Evolutionary conservation across 2,113 vertebrate genomes (phyloP).

Genomic region (Sorex araneus): DNA sequence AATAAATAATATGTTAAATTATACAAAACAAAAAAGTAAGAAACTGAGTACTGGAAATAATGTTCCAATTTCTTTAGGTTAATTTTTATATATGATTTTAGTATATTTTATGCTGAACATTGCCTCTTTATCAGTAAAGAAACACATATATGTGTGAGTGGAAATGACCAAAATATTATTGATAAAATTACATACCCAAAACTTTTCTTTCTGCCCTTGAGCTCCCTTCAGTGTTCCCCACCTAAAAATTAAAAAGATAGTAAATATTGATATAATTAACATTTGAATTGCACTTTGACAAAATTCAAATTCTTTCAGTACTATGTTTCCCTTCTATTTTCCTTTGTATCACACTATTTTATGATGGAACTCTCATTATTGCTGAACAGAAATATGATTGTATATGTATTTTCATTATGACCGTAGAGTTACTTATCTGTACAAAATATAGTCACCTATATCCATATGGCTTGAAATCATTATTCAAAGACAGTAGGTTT

Average conservation of each 20-base stretch:
- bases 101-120: not conserved
- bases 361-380: not conserved
- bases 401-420: not conserved
- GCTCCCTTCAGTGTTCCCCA: slow-evolving; percentile 87
- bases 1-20: not conserved
- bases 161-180: not conserved
- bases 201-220: slow-evolving; percentile 87
- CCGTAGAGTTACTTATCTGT: not conserved
- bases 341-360: not conserved
- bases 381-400: not conserved
- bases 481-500: not conserved
- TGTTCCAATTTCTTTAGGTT: not conserved
- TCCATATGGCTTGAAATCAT: not conserved
- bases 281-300: not conserved
- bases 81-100: not conserved
- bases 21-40: not conserved
- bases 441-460: not conserved
- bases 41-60: not conserved
- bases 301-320: not conserved
- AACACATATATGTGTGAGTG: not conserved
- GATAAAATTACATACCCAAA: slow-evolving; percentile 87
- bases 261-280: not conserved
- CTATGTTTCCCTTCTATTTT: not conserved
- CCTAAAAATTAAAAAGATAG: slow-evolving; percentile 77
- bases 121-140: not conserved